phyloP scores from a whole-genome alignment of 2,888 invertebrate genomes.

The Mylabris sibirica region DNA sequence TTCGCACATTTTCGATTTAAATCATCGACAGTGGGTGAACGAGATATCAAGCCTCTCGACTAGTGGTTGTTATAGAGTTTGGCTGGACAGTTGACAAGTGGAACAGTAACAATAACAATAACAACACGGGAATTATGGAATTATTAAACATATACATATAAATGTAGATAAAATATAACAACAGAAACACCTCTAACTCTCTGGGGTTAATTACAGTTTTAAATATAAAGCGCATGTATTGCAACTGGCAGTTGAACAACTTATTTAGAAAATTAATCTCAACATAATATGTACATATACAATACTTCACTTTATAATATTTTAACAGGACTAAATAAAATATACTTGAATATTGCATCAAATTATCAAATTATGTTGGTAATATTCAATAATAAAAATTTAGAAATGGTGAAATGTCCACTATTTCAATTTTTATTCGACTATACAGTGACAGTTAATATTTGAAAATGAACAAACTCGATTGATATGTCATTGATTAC shows the following conservation, averaged over 20 bases:
- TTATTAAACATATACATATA: slow-evolving; percentile 10
- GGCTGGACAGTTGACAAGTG: slow-evolving; percentile 6
- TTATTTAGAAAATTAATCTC: slow-evolving; percentile 52
- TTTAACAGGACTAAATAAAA: background rate
- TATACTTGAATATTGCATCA: background rate
- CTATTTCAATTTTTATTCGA: background rate
- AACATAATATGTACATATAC: slow-evolving; percentile 16
- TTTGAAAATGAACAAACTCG: background rate
- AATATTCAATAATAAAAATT: background rate
- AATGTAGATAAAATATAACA: slow-evolving; percentile 37
- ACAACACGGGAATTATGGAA: background rate
- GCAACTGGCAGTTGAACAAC: slow-evolving; percentile 55
- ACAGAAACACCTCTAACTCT: slow-evolving; percentile 36
- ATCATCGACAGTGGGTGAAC: background rate
- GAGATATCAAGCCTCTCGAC: background rate
- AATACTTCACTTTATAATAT: slow-evolving; percentile 31
- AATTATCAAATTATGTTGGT: background rate
- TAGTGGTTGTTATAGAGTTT: background rate
- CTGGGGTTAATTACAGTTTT: slow-evolving; percentile 55
- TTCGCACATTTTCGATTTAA: slow-evolving; percentile 4
- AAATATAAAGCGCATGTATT: slow-evolving; percentile 52
- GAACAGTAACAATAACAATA: background rate
- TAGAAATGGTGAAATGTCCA: background rate
- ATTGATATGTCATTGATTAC: slow-evolving; percentile 2
- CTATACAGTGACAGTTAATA: background rate